Evolutionary conservation across 2,888 invertebrate species (phyloP), one percentile per base, ranked within the genome.

Genomic region (Nasonia oneida): DNA sequence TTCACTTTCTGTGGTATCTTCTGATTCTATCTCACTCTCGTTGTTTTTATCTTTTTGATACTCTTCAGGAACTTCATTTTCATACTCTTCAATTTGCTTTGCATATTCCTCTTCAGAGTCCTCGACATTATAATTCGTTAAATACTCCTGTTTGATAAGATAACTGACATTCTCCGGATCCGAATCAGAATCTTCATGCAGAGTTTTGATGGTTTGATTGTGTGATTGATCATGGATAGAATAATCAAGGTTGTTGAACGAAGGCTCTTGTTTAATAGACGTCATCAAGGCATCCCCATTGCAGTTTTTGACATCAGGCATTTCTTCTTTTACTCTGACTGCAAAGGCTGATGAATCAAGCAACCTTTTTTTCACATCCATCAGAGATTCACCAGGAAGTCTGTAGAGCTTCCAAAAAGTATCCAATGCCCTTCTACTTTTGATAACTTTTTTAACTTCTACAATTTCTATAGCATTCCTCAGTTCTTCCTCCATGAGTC

Each of bases 371-470:
- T 83, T 87, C 4, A 86, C 50, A 70, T 86, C 85, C n/a, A 81
- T 15, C 18, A 85, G 23, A 42, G 84, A 75, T 77, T 87, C 87
- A 47, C 87, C 87, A 42, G 87, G 85, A 29, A 33, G 33, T 67
- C 87, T 82, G 39, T 83, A 61, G n/a, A 87, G n/a, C 53, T 87
- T 87, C 87, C 87, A 87, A 18, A 85, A 42, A 23, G 71, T 83
- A 10, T 86, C 78, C 39, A 86, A 37, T 61, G 74, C 78, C 50
- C 78, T 84, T 57, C 61, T 85, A 75, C 75, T 87, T 83, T 86
- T 86, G 1, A 83, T 57, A 37, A 81, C 33, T 70, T 81, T 79
- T 23, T 81, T 82, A n/a, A 84, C 37, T 29, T 81, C 47, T 23
- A 86, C 1, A 4, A 86, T n/a, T 77, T 80, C 42, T 42, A 78